phyloP scores from a whole-genome alignment of 2,797 vertebrate species.

The Meriones psammophilus region DNA sequence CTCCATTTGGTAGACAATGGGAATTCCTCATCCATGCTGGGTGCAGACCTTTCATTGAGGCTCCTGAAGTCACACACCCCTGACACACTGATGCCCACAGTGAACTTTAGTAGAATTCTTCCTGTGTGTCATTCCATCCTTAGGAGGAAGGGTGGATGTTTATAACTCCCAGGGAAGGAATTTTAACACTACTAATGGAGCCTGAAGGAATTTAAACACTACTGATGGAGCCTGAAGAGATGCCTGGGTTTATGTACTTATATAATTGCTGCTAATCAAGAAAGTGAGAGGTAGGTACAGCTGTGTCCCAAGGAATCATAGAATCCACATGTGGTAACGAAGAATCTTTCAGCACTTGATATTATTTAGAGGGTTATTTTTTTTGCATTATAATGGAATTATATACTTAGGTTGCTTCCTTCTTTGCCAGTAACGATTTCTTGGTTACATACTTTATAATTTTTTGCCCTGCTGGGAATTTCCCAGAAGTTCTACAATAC shows the following conservation, averaged over 20 bases:
- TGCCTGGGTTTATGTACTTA: conserved; percentile 1
- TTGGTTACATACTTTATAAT: conserved; percentile 57
- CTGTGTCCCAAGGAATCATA: conserved; percentile 9
- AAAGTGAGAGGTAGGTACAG: conserved; percentile 51
- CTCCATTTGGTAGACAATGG: neutral
- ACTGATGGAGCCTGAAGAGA: conserved; percentile 6
- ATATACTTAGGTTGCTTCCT: conserved; percentile 33
- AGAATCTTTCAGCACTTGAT: conserved; percentile 42
- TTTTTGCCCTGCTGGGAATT: conserved; percentile 20
- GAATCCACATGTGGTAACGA: neutral
- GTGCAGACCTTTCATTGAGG: neutral
- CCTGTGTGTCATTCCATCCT: neutral
- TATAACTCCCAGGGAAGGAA: neutral
- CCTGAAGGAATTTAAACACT: neutral
- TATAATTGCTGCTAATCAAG: conserved; percentile 52
- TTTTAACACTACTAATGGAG: neutral
- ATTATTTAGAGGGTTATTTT: conserved; percentile 32
- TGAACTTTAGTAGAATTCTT: neutral
- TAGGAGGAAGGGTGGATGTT: neutral
- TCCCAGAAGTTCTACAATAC: neutral
- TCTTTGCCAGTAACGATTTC: conserved; percentile 45
- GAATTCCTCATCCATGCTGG: too few species aligned
- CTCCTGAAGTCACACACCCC: neutral
- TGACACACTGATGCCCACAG: neutral
- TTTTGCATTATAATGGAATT: conserved; percentile 64